Conservation (phyloP, 2,888 invertebrate genomes). For the Megamerina dolium region DNA sequence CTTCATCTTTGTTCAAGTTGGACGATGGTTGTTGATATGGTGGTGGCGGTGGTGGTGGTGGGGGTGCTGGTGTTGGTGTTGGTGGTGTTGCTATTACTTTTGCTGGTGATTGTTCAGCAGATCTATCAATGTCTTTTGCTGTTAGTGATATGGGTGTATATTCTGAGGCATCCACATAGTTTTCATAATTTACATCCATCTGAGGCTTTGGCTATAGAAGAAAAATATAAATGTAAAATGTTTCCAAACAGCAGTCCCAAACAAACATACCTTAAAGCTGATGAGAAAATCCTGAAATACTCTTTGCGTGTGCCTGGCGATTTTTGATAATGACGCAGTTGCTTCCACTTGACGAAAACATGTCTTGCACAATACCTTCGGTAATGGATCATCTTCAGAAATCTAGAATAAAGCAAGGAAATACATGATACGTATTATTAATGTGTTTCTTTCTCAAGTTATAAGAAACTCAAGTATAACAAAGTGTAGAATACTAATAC, state of each 20-base stretch:
- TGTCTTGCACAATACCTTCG: slow-evolving; percentile 41
- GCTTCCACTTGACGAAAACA: slow-evolving; percentile 46
- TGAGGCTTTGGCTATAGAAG: not conserved
- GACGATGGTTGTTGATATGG: not conserved
- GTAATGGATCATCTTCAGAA: slow-evolving; percentile 37
- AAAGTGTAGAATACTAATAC: no score
- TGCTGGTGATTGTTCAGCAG: slow-evolving; percentile 12
- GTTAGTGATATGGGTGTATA: slow-evolving; percentile 12
- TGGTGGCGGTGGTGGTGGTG: slow-evolving; percentile 1
- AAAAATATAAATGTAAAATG: not conserved
- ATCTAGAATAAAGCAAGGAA: slow-evolving; percentile 26
- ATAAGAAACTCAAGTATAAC: no score
- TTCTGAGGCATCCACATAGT: slow-evolving; percentile 14
- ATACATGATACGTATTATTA: not conserved
- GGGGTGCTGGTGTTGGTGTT: slow-evolving; percentile 1
- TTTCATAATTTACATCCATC: not conserved
- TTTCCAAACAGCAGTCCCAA: not conserved
- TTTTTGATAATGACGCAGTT: slow-evolving; percentile 41
- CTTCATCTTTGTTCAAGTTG: slow-evolving; percentile 27
- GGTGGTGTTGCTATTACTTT: not conserved
- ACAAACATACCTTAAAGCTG: slow-evolving; percentile 31
- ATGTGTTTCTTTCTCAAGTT: no score
- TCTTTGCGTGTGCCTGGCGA: slow-evolving; percentile 42
- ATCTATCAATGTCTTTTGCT: slow-evolving; percentile 8
- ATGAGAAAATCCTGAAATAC: slow-evolving; percentile 39